These are phyloP conservation scores for Myrmophylax atrothorax DNA, from an alignment of 2,113 vertebrate species.

Conservation along the genomic window DNA sequence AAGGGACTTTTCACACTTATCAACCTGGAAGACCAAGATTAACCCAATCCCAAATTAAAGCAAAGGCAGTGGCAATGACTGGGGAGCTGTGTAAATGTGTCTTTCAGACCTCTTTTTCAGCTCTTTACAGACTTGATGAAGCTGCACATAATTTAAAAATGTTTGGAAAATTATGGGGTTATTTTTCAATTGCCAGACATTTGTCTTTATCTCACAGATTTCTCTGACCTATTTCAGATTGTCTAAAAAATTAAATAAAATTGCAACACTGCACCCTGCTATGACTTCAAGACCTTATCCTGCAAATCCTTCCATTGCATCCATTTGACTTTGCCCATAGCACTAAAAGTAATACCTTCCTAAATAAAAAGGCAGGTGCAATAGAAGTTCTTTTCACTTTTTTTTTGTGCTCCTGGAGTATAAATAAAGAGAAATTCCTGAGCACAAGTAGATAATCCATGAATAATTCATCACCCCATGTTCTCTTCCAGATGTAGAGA, in stretches of 20 bases:
- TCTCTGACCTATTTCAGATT: neutral
- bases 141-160: neutral
- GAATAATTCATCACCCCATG: conserved; percentile 62
- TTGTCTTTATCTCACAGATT: neutral
- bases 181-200: neutral
- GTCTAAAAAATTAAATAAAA: neutral
- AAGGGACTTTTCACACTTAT: neutral
- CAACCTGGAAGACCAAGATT: neutral
- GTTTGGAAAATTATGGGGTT: neutral
- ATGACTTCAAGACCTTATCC: neutral
- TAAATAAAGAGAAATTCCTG: conserved; percentile 64
- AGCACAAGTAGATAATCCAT: conserved; percentile 40
- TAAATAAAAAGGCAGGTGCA: conserved; percentile 69
- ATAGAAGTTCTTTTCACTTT: neutral
- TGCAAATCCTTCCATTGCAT: neutral
- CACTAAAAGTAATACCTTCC: conserved; percentile 2
- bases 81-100: neutral
- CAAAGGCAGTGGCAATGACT: neutral
- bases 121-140: neutral
- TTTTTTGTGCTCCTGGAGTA: neutral
- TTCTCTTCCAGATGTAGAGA: conserved; percentile 66
- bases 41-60: conserved; percentile 4
- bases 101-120: neutral
- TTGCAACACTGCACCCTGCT: neutral
- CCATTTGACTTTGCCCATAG: conserved; percentile 44